These are phyloP conservation scores for Whitmania pigra DNA, from an alignment of 1,140 invertebrate genomes.

Conservation along the genomic window DNA sequence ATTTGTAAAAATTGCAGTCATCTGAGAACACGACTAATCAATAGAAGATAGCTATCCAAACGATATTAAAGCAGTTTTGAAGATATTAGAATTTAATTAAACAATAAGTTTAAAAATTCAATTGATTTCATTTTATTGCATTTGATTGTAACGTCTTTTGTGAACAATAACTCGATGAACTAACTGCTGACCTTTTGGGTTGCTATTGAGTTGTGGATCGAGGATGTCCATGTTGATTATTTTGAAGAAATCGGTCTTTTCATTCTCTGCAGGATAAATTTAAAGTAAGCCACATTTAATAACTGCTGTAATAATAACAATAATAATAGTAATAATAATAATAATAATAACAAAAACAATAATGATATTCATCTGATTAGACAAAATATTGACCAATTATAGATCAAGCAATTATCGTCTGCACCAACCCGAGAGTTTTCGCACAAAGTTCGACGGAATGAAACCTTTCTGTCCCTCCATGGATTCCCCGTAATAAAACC, in stretches of 20 bases:
- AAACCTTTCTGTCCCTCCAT: constrained; percentile 82
- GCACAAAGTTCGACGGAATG: constrained; percentile 92
- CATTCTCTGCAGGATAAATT: not conserved
- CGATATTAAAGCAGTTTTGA: too few relatives aligned
- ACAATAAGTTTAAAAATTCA: too few relatives aligned
- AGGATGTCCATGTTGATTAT: constrained; percentile 7
- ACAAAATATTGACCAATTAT: not conserved
- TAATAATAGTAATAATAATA: too few relatives aligned
- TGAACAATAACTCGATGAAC: too few relatives aligned
- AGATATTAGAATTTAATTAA: too few relatives aligned
- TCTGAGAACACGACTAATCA: too few relatives aligned
- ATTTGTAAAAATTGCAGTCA: too few relatives aligned
- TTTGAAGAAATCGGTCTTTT: not conserved
- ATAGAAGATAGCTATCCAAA: too few relatives aligned
- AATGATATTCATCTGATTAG: not conserved
- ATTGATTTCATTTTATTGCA: too few relatives aligned
- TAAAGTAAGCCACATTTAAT: not conserved
- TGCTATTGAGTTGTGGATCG: not conserved
- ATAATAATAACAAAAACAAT: too few relatives aligned
- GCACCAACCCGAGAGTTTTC: constrained; percentile 49
- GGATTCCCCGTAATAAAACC: constrained; percentile 86
- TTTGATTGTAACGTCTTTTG: too few relatives aligned
- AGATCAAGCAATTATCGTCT: not conserved
- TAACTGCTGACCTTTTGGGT: not conserved
- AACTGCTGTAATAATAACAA: too few relatives aligned